Evolutionary conservation across 2,888 invertebrate species (phyloP), one percentile per base, ranked within the genome.

Genomic region (Pemphredon lugubris): DNA sequence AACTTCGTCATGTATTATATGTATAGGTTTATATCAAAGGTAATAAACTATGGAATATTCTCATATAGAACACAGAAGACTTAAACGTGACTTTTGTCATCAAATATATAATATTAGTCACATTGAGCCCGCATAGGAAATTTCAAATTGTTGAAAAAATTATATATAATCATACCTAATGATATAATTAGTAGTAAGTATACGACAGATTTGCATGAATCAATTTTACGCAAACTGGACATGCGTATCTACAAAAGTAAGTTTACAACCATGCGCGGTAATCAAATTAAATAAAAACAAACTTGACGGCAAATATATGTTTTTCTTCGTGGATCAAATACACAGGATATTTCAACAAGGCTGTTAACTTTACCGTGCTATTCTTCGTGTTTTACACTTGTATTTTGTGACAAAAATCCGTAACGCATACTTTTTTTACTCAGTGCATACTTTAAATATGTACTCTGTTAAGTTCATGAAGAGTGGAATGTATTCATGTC

Each of bases 331-430:
- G 9, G 55, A 23, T 20, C 14, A 21, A 13, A 51, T 69, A 42
- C 26, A 34, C 34, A 18, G 7, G 21, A 45, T 11, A 13, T 23
- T 60, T 47, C 7, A 54, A 42, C 42, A 5, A 18, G 20, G 1
- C 20, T 6, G 5, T 42, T 3, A 16, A 53, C 13, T 48, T 61
- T 32, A 69, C 37, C 57, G 39, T 45, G 61, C 69, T 71, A 69
- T 70, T 71, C 26, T 30, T 39, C 32, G 51, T 6, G 2, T 45
- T 68, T 68, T 63, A 70, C 63, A 63, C 11, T 11, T 69, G 42
- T 34, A 32, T 44, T 34, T 13, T 11, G 2, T 53, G 47, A 48
- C 48, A 63, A 16, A 58, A 23, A 63, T 9, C 50, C 4, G 23
- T 48, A 37, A 69, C 61, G 51, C 30, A 32, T 20, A 21, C 32